Evolutionary conservation across 2,888 invertebrate genomes (phyloP), one percentile per base, ranked within the genome.

Genomic region (Sarcophaga rosellei): DNA sequence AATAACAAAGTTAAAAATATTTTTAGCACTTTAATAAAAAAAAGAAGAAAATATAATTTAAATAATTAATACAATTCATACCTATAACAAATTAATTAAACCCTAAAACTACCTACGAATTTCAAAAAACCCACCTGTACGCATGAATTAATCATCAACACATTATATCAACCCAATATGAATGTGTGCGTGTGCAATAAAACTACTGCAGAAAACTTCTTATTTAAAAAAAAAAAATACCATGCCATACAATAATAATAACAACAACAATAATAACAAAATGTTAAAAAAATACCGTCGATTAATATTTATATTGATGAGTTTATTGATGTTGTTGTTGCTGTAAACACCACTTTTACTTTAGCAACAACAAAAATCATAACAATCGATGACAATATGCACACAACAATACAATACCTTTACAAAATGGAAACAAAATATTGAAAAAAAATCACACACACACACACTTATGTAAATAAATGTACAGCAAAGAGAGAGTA

Each of bases 301-400:
- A 73, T 35, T 59, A n/a, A 69, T 53, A 53, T 53, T 4, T 15
- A 53, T 53, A 53, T 62, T 45, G 44, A 20, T 62, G 17, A 35
- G 35, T 10, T 35, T 45, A 15, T 59, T 78, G 45, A 63, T 70
- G 63, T 74, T 75, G 75, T 45, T 4, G 66, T 76, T 65, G 57
- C 57, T 59, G 68, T 81, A 62, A 78, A 68, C 88, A 87, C 88
- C 90, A 90, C 91, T 91, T 91, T 92, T 91, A 91, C 92, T 91
- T 91, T 88, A 89, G 47, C 53, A 53, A 86, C 68, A 83, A 83
- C 70, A 65, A 68, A 15, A 44, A 47, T 57, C 70, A 53, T 53
- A 53, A 53, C 10, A 53, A 80, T 74, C 45, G 74, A 68, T 20
- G 74, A 65, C 21, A 65, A 68, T 2, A 70, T 17, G 21, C 47